A percentile compares a stretch with the other conserved stretches of the same genome.
Conservation (phyloP, 1,140 invertebrate species). For the Drosophila ambigua region DNA sequence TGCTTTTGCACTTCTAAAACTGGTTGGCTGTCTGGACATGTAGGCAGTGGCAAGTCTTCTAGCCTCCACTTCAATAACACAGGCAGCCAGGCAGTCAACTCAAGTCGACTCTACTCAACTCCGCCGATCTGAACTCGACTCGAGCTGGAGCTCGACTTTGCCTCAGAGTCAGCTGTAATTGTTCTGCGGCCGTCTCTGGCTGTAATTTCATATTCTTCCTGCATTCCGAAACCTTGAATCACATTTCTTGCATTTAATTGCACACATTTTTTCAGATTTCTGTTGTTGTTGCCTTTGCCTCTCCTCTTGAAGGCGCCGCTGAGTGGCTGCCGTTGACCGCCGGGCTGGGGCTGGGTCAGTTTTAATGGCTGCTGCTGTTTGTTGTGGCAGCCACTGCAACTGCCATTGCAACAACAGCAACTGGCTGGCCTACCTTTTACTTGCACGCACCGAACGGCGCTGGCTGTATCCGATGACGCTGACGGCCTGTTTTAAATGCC, state of each 20-base stretch:
- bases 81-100: constrained; percentile 1
- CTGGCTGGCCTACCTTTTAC: constrained; percentile 65
- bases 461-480: constrained; percentile 35
- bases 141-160: constrained; percentile 18
- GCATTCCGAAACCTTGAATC: constrained; percentile 84
- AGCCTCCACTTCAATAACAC: constrained; percentile 73
- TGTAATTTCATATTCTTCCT: constrained; percentile 83
- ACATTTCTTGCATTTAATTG: constrained; percentile 82
- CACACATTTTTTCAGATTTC: constrained; percentile 58
- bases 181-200: constrained; percentile 56
- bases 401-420: constrained; percentile 9
- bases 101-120: neutral
- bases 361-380: constrained; percentile 53
- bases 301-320: constrained; percentile 51
- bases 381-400: constrained; percentile 23
- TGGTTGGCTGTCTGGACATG: constrained; percentile 73
- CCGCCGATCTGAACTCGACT: constrained; percentile 18
- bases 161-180: constrained; percentile 64
- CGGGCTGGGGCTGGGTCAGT: constrained; percentile 74
- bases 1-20: constrained; percentile 76
- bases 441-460: constrained; percentile 44
- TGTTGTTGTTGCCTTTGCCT: constrained; percentile 18
- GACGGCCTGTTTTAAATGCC: constrained; percentile 74
- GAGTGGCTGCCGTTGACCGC: constrained; percentile 72
- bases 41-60: constrained; percentile 69